A percentile compares a stretch with the other conserved stretches of the same genome.
Evolutionary conservation across 2,888 invertebrate genomes (phyloP).

Genomic region (Plutella xylostella): DNA sequence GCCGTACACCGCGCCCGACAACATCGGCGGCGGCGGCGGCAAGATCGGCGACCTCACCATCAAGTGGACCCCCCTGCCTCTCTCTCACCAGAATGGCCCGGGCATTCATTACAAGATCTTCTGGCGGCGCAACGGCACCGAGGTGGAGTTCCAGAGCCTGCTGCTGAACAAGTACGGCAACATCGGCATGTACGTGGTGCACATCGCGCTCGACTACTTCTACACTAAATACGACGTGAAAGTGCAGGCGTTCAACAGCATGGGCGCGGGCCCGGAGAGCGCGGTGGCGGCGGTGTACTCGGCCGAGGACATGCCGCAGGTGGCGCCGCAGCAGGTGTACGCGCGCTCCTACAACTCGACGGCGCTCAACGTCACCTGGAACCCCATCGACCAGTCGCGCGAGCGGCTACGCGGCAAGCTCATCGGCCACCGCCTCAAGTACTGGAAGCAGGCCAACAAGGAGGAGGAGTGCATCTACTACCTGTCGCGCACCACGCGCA

Average conservation of each 20-base stretch:
- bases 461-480: conserved; percentile 87
- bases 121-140: conserved; percentile 81
- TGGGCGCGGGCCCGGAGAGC: conserved; percentile 87
- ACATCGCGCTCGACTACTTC: conserved; percentile 78
- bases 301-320: conserved; percentile 93
- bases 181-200: conserved; percentile 82
- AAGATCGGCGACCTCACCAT: conserved; percentile 95
- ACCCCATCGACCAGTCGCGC: conserved; percentile 85
- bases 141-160: conserved; percentile 81
- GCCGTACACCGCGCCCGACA: conserved; percentile 81
- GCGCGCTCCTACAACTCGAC: conserved; percentile 91
- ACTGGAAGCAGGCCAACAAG: conserved; percentile 83
- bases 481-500: conserved; percentile 83
- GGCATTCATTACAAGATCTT: conserved; percentile 92
- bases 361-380: conserved; percentile 92
- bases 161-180: conserved; percentile 80
- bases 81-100: conserved; percentile 88
- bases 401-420: conserved; percentile 89
- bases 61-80: conserved; percentile 84
- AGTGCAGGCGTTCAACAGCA: conserved; percentile 84
- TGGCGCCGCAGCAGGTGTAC: conserved; percentile 85
- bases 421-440: conserved; percentile 93
- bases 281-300: conserved; percentile 80
- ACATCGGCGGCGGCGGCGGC: conserved; percentile 93
- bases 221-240: conserved; percentile 88